These are phyloP conservation scores for Cervus canadensis DNA, from an alignment of 2,113 vertebrate genomes.

Conservation along the genomic window DNA sequence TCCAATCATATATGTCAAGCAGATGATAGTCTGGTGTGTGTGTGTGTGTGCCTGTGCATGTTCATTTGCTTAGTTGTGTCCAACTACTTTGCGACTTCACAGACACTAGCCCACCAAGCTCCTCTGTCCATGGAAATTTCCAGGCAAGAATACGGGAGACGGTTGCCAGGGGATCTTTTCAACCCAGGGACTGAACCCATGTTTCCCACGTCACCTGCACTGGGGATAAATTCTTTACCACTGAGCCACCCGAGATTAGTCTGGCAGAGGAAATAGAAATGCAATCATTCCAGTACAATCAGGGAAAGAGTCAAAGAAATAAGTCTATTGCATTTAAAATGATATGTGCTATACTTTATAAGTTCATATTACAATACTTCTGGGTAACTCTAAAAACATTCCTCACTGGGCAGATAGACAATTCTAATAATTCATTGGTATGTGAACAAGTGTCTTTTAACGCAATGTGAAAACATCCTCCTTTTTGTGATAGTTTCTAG, in stretches of 20 bases:
- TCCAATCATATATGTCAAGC: background rate
- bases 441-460: background rate
- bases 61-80: background rate
- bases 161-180: background rate
- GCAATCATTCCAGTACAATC: background rate
- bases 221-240: background rate
- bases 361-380: background rate
- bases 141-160: background rate
- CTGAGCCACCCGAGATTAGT: background rate
- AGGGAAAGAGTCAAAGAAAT: background rate
- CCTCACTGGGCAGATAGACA: background rate
- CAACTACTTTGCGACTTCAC: background rate
- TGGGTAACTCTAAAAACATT: background rate
- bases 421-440: background rate
- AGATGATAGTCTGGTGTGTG: background rate
- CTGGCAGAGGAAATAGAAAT: background rate
- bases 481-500: background rate
- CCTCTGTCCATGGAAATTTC: background rate
- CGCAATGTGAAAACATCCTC: background rate
- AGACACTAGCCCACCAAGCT: background rate
- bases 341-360: background rate
- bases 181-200: background rate
- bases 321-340: background rate
- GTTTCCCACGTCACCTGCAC: background rate
- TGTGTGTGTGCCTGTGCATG: fast-evolving